A percentile compares a stretch with the other conserved stretches of the same genome.
Conservation (phyloP, 2,888 invertebrate genomes). For the Lapara coniferarum region DNA sequence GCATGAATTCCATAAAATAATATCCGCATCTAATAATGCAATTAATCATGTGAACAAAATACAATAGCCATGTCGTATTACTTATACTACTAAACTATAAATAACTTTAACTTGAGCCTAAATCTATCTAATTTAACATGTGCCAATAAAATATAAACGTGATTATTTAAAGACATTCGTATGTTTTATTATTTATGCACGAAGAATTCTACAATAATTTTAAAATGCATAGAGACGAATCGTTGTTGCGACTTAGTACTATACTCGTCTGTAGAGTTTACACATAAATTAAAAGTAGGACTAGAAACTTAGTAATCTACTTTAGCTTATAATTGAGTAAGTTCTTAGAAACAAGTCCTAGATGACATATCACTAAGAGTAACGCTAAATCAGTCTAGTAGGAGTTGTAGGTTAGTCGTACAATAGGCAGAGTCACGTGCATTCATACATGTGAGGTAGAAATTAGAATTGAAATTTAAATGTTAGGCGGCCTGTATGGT, state of each 20-base stretch:
- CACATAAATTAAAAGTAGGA: slow-evolving; percentile 46
- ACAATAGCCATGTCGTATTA: slow-evolving; percentile 35
- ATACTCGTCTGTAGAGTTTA: slow-evolving; percentile 47
- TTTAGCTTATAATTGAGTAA: slow-evolving; percentile 61
- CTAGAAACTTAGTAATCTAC: slow-evolving; percentile 56
- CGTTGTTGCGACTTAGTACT: slow-evolving; percentile 71
- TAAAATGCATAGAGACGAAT: slow-evolving; percentile 70
- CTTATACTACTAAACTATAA: slow-evolving; percentile 48
- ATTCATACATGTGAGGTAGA: slow-evolving; percentile 68
- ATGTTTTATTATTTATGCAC: slow-evolving; percentile 44
- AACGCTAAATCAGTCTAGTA: slow-evolving; percentile 81
- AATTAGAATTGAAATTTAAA: slow-evolving; percentile 29
- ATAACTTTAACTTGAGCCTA: slow-evolving; percentile 56
- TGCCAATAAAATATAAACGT: slow-evolving; percentile 76
- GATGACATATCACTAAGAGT: slow-evolving; percentile 67
- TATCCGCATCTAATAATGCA: slow-evolving; percentile 49
- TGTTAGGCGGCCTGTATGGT: slow-evolving; percentile 18
- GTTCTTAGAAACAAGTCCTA: slow-evolving; percentile 53
- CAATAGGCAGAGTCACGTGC: slow-evolving; percentile 64
- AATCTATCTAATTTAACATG: slow-evolving; percentile 64
- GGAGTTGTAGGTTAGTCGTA: slow-evolving; percentile 68
- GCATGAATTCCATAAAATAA: slow-evolving; percentile 70
- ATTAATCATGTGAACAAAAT: slow-evolving; percentile 43
- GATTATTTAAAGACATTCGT: slow-evolving; percentile 64
- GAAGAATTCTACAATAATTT: slow-evolving; percentile 43